Evolutionary conservation across 2,888 invertebrate species (phyloP).

Genomic region (Metopia argyrocephala): DNA sequence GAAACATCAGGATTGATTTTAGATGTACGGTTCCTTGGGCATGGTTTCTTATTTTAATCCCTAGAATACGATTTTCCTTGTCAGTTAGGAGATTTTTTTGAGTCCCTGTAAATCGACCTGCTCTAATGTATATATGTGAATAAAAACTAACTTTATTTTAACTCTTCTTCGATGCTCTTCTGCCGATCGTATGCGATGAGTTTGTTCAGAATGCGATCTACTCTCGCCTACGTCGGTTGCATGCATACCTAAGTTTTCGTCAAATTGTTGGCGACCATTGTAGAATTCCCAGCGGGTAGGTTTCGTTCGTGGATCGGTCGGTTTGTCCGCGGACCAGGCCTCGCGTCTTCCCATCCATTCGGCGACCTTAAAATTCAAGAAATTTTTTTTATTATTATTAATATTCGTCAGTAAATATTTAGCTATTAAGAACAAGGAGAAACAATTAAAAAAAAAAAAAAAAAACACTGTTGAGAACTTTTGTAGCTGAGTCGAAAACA

Average conservation of each 20-base stretch:
- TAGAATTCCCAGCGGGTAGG: slow-evolving; percentile 86
- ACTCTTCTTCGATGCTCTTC: slow-evolving; percentile 76
- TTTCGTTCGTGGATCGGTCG: slow-evolving; percentile 82
- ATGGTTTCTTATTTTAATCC: too few relatives aligned
- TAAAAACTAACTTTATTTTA: slow-evolving; percentile 76
- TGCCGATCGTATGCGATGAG: slow-evolving; percentile 73
- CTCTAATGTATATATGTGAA: background rate
- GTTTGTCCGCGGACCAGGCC: slow-evolving; percentile 91
- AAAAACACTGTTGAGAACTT: too few relatives aligned
- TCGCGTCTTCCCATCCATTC: slow-evolving; percentile 88
- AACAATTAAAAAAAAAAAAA: too few relatives aligned
- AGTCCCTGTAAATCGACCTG: too few relatives aligned
- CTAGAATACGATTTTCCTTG: too few relatives aligned
- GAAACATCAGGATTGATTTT: too few relatives aligned
- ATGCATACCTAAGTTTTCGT: slow-evolving; percentile 74
- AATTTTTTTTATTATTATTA: background rate
- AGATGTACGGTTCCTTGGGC: too few relatives aligned
- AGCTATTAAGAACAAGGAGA: too few relatives aligned
- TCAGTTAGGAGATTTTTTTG: too few relatives aligned
- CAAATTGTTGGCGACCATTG: slow-evolving; percentile 81
- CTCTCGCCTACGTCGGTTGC: slow-evolving; percentile 65
- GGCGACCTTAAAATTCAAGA: slow-evolving; percentile 77
- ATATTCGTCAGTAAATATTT: too few relatives aligned
- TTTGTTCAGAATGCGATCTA: slow-evolving; percentile 61
- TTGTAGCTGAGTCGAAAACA: too few relatives aligned